Evolutionary conservation across 1,140 invertebrate species (phyloP), one percentile per base, ranked within the genome.

Genomic region (Psix sp.): DNA sequence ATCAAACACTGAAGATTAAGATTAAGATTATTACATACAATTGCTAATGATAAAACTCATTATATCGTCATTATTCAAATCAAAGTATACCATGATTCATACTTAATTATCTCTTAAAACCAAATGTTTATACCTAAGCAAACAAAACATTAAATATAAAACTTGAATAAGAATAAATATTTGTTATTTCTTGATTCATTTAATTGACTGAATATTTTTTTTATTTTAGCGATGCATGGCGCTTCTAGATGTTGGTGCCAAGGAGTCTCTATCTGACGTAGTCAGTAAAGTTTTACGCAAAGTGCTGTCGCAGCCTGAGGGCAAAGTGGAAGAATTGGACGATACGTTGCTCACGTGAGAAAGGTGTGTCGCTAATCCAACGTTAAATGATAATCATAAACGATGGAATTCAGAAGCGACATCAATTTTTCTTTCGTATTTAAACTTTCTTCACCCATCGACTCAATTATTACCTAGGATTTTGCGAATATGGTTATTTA

Each of bases 291-390:
- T 93, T 21, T 85, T 95, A 57, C 90, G 90, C 51, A 95, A 94
- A 87, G 89, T 93, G 11, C 86, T 91, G 13, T 89, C 89, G 15
- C 93, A 94, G 78, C 89, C 92, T 7, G 93, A 95, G 83, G 91
- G 92, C 60, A 94, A 95, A 81, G 92, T 95, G 80, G 95, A 97
- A 83, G 94, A 96, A 79, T 89, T 98, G 56, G 96, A 98, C 84
- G 95, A 96, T 81, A 97, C 96, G 16, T 87, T 98, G 80, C 89
- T 96, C 74, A 92, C 91, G 81, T 94, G 91, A 92, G 83, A 85
- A 67, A 80, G 60, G 80, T 78, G 80, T 56, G 46, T 77, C 72
- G 57, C 52, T 13, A 51, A 36, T 24, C 6, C 46, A 36, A 7
- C 14, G 9, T 56, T 54, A 42, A 29, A 54, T 62, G 33, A 54